phyloP scores from a whole-genome alignment of 2,113 vertebrate species.

The Crotalus helleri region DNA sequence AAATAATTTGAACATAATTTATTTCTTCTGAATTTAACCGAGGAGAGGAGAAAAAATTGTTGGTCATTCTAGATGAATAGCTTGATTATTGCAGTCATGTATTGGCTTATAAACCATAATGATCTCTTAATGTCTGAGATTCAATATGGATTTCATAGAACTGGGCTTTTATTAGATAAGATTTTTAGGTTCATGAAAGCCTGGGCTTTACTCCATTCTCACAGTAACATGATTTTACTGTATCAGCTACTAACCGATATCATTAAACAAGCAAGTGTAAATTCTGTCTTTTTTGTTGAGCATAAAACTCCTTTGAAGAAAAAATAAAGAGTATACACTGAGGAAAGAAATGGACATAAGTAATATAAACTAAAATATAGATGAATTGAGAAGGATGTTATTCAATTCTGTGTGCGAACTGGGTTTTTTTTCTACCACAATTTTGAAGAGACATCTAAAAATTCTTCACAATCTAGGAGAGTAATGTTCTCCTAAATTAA shows the following conservation, averaged over 20 bases:
- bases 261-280: neutral
- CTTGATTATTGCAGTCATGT: neutral
- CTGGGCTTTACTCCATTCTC: neutral
- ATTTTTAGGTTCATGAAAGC: neutral
- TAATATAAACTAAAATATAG: neutral
- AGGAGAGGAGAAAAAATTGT: too few relatives aligned
- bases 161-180: neutral
- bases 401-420: neutral
- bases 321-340: neutral
- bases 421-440: neutral
- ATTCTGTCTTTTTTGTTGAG: neutral
- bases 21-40: conserved; percentile 4
- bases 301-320: neutral
- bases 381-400: neutral
- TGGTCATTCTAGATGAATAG: neutral
- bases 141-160: conserved; percentile 1
- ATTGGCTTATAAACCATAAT: neutral
- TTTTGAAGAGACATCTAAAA: neutral
- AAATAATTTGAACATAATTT: neutral
- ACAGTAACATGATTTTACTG: neutral
- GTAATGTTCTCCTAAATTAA: conserved; percentile 7
- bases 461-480: neutral
- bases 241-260: neutral
- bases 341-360: neutral
- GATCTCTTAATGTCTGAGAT: neutral